Percentiles rank a stretch among this genome's conserved stretches.
phyloP scores from a whole-genome alignment of 2,113 vertebrate genomes.

The Cyprinodon tularosa region DNA sequence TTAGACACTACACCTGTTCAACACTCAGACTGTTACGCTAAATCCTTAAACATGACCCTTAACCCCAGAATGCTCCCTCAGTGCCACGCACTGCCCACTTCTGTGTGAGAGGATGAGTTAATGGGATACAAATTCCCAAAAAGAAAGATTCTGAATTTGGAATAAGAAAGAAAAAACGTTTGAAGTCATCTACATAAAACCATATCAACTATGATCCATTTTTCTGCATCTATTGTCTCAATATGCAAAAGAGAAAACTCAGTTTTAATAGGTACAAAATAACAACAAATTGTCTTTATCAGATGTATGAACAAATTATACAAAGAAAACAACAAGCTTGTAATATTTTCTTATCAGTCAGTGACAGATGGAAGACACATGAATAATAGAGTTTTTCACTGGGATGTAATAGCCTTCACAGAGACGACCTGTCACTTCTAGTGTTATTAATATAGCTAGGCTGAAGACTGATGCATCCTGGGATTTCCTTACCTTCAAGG shows the following conservation, averaged over 20 bases:
- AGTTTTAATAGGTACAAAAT: background rate
- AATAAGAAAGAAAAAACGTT: too few relatives aligned
- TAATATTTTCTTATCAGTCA: slow-evolving; percentile 1
- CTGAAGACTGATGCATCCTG: background rate
- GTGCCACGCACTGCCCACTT: too few relatives aligned
- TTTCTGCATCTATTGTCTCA: background rate
- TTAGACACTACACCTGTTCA: too few relatives aligned
- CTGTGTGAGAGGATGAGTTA: too few relatives aligned
- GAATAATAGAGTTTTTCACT: background rate
- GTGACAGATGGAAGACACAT: background rate
- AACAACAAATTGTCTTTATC: background rate
- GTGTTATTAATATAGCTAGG: background rate
- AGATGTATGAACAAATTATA: background rate
- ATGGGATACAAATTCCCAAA: too few relatives aligned
- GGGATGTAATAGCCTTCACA: background rate
- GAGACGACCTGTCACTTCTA: background rate
- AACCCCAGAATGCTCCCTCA: too few relatives aligned
- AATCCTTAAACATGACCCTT: too few relatives aligned
- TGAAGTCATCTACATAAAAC: too few relatives aligned
- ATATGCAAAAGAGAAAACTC: background rate
- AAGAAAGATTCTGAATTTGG: too few relatives aligned
- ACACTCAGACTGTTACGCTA: too few relatives aligned
- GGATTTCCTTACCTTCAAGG: background rate
- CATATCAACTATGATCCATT: background rate
- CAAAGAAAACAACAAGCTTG: background rate